Evolutionary conservation across 1,140 invertebrate genomes (phyloP), one percentile per base, ranked within the genome.

Genomic region (Galendromus occidentalis): DNA sequence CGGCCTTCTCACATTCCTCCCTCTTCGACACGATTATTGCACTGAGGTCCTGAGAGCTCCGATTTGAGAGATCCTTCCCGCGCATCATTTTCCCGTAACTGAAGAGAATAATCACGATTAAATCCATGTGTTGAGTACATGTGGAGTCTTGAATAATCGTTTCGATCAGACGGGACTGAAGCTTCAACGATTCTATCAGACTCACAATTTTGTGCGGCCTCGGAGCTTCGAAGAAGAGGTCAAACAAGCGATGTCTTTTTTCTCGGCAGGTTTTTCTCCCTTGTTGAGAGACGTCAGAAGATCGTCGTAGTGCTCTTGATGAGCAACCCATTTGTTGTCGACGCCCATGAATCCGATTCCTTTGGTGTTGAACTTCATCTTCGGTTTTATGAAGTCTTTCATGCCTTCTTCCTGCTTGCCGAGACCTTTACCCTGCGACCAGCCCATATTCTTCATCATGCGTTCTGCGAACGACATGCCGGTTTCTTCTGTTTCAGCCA

Each of bases 381-480:
- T 90, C 0, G 96, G 77, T 59, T 87, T 78, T 1, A 95, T 77
- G 0, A 91, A 91, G 72, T 88, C 87, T 22, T 89, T 75, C 0
- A 84, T 82, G 0, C 91, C 92, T 69, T 90, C 87, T 74, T 89
- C 90, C 73, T 91, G 86, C 74, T 93, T 93, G 18, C 92, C 91
- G 30, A 97, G 80, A 47, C 91, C 91, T 76, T 91, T 88, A 1
- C 91, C 92, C 2, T 89, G 88, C 69, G 84, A 85, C 91, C 91
- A 97, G 44, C 92, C 91, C 92, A 97, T 96, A 79, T 95, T 95
- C 77, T 93, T 87, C 20, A 97, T 79, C 55, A 97, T 59, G 14
- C 33, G 25, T 9, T 59, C 51, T 17, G 51, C 51, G 22, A 59
- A 59, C 17, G 51, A 29, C 33, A 39, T 39, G 4, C 33, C 33